A percentile compares a stretch with the other conserved stretches of the same genome.
Conservation (phyloP, 2,888 invertebrate species). For the Alviniconcha strummeri region DNA sequence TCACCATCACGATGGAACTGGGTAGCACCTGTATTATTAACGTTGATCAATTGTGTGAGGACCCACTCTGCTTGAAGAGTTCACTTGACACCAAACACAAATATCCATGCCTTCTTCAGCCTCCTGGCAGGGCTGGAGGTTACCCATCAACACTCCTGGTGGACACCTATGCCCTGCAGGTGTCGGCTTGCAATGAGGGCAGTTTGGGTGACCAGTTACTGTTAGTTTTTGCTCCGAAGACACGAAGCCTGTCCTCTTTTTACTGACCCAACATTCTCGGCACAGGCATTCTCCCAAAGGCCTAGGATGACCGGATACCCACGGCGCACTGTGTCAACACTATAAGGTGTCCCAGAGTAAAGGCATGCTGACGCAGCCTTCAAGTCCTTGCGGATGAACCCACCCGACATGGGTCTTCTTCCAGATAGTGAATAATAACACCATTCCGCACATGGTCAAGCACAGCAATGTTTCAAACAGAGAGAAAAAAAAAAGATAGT, state of each 20-base stretch:
- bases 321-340: not conserved
- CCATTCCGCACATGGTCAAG: not conserved
- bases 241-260: no score
- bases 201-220: not conserved
- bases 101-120: not conserved
- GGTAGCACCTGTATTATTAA: conserved; percentile 22
- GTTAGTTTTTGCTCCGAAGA: not conserved
- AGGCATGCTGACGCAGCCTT: not conserved
- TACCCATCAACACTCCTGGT: not conserved
- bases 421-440: not conserved
- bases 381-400: no score
- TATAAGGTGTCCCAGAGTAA: not conserved
- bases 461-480: not conserved
- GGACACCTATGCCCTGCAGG: not conserved
- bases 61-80: not conserved
- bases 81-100: not conserved
- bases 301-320: not conserved
- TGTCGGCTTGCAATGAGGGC: no score
- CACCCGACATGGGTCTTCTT: no score
- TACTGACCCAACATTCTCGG: no score
- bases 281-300: no score
- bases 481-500: not conserved
- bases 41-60: not conserved
- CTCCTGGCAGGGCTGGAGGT: no score
- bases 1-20: conserved; percentile 12